Percentiles rank a stretch among this genome's conserved stretches.
Evolutionary conservation across 92 coral and sea anemone genomes (phyloP).

Genomic region (Epizoanthus rinbou): DNA sequence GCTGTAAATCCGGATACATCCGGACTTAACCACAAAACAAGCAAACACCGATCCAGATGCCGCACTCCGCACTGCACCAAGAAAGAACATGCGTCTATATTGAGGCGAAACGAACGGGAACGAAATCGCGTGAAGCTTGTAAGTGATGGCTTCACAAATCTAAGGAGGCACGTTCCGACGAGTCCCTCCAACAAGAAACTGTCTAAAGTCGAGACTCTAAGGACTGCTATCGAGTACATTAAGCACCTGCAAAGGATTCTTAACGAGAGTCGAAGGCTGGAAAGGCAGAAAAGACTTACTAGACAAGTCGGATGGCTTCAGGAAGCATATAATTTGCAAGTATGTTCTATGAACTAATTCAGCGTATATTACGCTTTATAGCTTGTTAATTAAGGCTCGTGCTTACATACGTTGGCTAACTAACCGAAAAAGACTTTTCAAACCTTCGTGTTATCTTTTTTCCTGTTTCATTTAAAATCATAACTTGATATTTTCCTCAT

Average conservation of each 20-base stretch:
- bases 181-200: slow-evolving; percentile 87
- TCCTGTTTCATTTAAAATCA: slow-evolving; percentile 19
- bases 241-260: slow-evolving; percentile 85
- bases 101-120: slow-evolving; percentile 94
- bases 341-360: slow-evolving; percentile 20
- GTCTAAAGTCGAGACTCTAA: slow-evolving; percentile 92
- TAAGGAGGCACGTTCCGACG: slow-evolving; percentile 84
- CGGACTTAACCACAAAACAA: slow-evolving; percentile 51
- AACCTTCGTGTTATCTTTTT: not conserved
- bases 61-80: slow-evolving; percentile 79
- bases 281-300: slow-evolving; percentile 70
- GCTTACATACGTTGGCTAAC: slow-evolving; percentile 3
- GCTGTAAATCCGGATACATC: slow-evolving; percentile 57
- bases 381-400: slow-evolving; percentile 40
- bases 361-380: slow-evolving; percentile 11
- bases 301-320: slow-evolving; percentile 80
- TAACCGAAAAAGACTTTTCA: not conserved
- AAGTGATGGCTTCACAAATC: slow-evolving; percentile 91
- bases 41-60: slow-evolving; percentile 75
- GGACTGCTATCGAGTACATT: slow-evolving; percentile 91
- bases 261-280: slow-evolving; percentile 78
- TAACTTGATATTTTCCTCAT: slow-evolving; percentile 35
- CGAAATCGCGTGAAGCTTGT: slow-evolving; percentile 90
- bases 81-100: slow-evolving; percentile 78
- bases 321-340: slow-evolving; percentile 61